phyloP scores from a whole-genome alignment of 1,140 invertebrate genomes.

The Heliothis virescens region DNA sequence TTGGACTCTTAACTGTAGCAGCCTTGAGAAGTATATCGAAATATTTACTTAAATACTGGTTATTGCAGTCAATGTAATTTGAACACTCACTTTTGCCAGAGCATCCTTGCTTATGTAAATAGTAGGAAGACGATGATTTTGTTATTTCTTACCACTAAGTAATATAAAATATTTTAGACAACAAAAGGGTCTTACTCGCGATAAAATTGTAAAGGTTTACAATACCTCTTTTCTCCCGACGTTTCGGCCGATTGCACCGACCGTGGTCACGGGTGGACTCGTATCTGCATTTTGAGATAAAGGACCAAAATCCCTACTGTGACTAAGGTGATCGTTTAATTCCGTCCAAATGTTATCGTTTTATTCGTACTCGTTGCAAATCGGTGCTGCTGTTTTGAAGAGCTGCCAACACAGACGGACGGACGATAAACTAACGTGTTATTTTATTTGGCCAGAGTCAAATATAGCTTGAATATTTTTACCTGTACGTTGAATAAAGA shows the following conservation, averaged over 20 bases:
- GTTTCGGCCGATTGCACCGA: too few species aligned
- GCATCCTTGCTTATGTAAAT: too few species aligned
- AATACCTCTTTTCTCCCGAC: too few species aligned
- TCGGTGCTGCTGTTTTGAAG: slow-evolving; percentile 14
- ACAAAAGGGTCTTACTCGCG: too few species aligned
- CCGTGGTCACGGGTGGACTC: too few species aligned
- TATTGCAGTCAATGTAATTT: background rate
- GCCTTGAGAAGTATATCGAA: background rate
- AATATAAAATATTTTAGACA: too few species aligned
- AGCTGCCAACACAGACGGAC: slow-evolving; percentile 17
- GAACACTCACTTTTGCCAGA: background rate
- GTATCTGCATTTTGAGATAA: too few species aligned
- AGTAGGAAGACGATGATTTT: too few species aligned
- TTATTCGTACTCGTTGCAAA: background rate
- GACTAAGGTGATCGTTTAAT: too few species aligned
- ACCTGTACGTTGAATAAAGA: background rate
- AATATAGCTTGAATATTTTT: slow-evolving; percentile 18
- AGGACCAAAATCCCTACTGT: too few species aligned
- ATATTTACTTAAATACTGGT: background rate
- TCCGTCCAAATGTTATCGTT: slow-evolving; percentile 18
- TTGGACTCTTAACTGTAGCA: background rate
- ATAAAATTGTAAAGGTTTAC: too few species aligned
- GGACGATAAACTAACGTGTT: slow-evolving; percentile 2
- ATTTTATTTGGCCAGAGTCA: slow-evolving; percentile 3
- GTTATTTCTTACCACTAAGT: too few species aligned